These are phyloP conservation scores for Ophion obscuratus DNA, from an alignment of 2,888 invertebrate species.

Conservation along the genomic window DNA sequence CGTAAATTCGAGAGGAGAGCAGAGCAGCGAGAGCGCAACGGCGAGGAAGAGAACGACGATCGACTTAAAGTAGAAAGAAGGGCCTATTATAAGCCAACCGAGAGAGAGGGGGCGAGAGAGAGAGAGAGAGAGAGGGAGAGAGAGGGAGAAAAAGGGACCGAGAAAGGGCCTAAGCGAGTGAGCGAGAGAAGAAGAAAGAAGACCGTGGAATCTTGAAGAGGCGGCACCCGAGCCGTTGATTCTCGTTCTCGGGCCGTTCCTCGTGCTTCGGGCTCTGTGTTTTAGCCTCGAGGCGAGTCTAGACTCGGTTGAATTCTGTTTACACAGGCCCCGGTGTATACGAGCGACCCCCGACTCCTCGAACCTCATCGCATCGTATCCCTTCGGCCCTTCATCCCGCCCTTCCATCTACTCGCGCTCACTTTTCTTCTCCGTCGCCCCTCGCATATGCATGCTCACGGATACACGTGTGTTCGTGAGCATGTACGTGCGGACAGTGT, in stretches of 20 bases:
- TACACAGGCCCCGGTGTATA: slow-evolving; percentile 68
- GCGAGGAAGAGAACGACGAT: slow-evolving; percentile 56
- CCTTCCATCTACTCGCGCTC: slow-evolving; percentile 38
- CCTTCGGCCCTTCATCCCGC: slow-evolving; percentile 35
- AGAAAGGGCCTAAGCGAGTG: not conserved
- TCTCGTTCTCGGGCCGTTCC: slow-evolving; percentile 55
- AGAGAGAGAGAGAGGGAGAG: not conserved
- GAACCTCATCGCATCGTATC: slow-evolving; percentile 40
- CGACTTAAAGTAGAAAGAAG: slow-evolving; percentile 60
- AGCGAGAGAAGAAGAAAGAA: slow-evolving; percentile 14
- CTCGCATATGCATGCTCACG: slow-evolving; percentile 16
- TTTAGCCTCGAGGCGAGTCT: slow-evolving; percentile 69
- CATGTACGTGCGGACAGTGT: slow-evolving; percentile 9
- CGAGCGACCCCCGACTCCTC: slow-evolving; percentile 55
- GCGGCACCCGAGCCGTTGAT: slow-evolving; percentile 66
- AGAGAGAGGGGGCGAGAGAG: slow-evolving; percentile 17
- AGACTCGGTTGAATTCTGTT: slow-evolving; percentile 69
- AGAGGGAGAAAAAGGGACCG: slow-evolving; percentile 2
- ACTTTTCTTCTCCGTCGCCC: slow-evolving; percentile 26
- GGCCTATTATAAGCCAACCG: slow-evolving; percentile 51
- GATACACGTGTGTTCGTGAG: slow-evolving; percentile 2
- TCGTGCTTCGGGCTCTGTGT: slow-evolving; percentile 63
- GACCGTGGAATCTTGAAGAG: slow-evolving; percentile 67
- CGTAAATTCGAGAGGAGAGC: slow-evolving; percentile 65
- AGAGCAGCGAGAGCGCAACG: slow-evolving; percentile 33